phyloP scores from a whole-genome alignment of 2,888 invertebrate species.

The Apodemia duryi region DNA sequence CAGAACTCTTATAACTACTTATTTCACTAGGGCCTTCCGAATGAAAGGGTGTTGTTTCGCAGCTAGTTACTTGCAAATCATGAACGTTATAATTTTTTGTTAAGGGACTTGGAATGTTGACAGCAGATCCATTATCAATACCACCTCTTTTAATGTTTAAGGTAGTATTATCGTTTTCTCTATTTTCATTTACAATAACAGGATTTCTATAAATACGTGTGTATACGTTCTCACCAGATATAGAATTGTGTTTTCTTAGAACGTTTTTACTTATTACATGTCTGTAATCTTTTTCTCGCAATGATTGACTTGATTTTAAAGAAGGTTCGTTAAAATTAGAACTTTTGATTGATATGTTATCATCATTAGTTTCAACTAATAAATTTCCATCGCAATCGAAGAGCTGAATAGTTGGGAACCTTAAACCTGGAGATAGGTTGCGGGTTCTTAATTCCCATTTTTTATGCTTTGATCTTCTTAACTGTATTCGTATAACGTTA shows the following conservation, averaged over 20 bases:
- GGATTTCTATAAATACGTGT: conserved; percentile 61
- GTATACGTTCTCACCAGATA: conserved; percentile 65
- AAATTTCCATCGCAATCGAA: conserved; percentile 82
- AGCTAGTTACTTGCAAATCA: conserved; percentile 54
- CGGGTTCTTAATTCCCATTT: conserved; percentile 83
- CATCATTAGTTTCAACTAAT: conserved; percentile 80
- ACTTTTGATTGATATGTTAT: conserved; percentile 72
- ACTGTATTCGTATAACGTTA: conserved; percentile 80
- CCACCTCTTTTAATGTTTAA: conserved; percentile 34
- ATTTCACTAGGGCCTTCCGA: conserved; percentile 63
- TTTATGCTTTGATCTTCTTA: conserved; percentile 80
- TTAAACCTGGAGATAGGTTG: conserved; percentile 80
- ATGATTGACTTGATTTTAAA: conserved; percentile 54
- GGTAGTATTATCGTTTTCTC: conserved; percentile 29
- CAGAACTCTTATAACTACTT: conserved; percentile 76
- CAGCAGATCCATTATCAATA: conserved; percentile 48
- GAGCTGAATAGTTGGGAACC: conserved; percentile 81
- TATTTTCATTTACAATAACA: conserved; percentile 37
- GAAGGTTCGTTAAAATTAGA: conserved; percentile 50
- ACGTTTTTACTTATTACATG: conserved; percentile 55
- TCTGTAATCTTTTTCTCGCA: conserved; percentile 61
- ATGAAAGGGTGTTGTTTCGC: conserved; percentile 57
- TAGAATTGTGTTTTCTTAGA: conserved; percentile 63
- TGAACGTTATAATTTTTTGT: conserved; percentile 50
- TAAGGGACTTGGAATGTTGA: conserved; percentile 70